These are phyloP conservation scores for Pterois miles DNA, from an alignment of 2,797 vertebrate species.

Conservation along the genomic window DNA sequence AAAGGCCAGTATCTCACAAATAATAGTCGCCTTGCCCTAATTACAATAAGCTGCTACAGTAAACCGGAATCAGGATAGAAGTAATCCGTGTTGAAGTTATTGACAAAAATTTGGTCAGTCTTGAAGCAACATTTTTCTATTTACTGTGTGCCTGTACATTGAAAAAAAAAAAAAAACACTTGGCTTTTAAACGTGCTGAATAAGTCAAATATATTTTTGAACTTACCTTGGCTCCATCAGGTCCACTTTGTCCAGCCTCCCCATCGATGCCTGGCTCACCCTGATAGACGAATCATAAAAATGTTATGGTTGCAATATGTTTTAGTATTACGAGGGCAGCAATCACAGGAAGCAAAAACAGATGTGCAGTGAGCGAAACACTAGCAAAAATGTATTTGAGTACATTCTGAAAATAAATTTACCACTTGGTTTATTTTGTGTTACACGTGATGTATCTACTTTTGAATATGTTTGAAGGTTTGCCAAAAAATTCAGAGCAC, in stretches of 20 bases:
- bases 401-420: background rate
- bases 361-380: background rate
- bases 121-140: background rate
- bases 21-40: constrained; percentile 12
- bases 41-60: constrained; percentile 28
- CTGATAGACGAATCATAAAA: constrained; percentile 71
- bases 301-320: constrained; percentile 3
- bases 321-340: background rate
- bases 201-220: constrained; percentile 13
- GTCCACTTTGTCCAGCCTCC: constrained; percentile 86
- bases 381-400: background rate
- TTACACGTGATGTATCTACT: background rate
- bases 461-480: background rate
- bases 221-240: constrained; percentile 90
- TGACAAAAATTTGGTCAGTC: background rate
- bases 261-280: constrained; percentile 91
- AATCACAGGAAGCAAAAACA: constrained; percentile 22
- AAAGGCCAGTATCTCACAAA: constrained; percentile 40
- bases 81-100: background rate
- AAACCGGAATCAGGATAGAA: constrained; percentile 4
- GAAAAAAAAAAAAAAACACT: background rate
- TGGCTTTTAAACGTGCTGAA: background rate
- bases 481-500: background rate
- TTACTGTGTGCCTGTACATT: background rate
- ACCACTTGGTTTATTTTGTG: background rate